These are phyloP conservation scores for Pocillopora meandrina DNA, from an alignment of 92 coral and sea anemone species.

Conservation along the genomic window DNA sequence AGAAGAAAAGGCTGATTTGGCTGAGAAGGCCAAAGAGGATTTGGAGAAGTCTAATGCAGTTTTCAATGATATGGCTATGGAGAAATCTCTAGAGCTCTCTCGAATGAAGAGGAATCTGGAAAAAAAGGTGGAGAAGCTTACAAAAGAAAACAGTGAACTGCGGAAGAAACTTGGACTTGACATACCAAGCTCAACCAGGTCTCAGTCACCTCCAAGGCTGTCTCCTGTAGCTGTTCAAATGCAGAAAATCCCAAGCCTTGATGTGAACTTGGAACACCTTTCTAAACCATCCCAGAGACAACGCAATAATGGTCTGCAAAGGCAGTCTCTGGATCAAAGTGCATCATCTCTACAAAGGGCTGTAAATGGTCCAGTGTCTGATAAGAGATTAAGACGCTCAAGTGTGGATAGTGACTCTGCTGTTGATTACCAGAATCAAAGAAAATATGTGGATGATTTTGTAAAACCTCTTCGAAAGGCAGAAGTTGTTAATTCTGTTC, in stretches of 20 bases:
- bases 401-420: constrained; percentile 15
- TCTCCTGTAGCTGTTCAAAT: constrained; percentile 59
- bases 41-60: constrained; percentile 75
- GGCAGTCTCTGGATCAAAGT: constrained; percentile 12
- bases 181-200: constrained; percentile 26
- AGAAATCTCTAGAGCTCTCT: constrained; percentile 90
- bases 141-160: constrained; percentile 81
- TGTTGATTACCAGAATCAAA: not conserved
- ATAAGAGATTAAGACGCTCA: constrained; percentile 7
- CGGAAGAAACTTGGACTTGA: constrained; percentile 71
- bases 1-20: constrained; percentile 63
- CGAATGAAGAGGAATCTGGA: constrained; percentile 81
- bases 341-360: constrained; percentile 8
- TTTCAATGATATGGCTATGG: constrained; percentile 94
- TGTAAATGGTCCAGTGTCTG: constrained; percentile 9
- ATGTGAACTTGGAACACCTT: constrained; percentile 25
- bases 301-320: not conserved
- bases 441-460: not conserved
- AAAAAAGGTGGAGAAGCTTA: constrained; percentile 85
- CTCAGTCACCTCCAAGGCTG: constrained; percentile 52
- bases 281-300: constrained; percentile 14
- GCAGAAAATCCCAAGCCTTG: constrained; percentile 40
- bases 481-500: not conserved
- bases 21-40: constrained; percentile 59
- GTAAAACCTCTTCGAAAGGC: not conserved